phyloP scores from a whole-genome alignment of 1,140 invertebrate genomes.

The Orussus abietinus region DNA sequence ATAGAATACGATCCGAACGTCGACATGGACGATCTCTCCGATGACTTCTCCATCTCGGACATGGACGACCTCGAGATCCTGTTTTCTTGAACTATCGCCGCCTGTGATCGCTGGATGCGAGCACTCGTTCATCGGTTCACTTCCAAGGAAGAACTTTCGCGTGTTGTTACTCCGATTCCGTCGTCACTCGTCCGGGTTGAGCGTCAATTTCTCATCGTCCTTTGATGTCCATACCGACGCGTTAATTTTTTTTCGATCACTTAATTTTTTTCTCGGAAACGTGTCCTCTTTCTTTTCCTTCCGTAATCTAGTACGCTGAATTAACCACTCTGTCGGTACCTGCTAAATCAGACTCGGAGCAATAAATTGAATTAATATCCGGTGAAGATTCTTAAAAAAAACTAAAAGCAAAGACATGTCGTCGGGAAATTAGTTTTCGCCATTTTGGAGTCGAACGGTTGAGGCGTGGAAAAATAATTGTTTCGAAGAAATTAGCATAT shows the following conservation, averaged over 20 bases:
- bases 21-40: constrained; percentile 23
- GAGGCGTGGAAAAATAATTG: too few species aligned
- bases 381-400: too few species aligned
- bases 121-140: not conserved
- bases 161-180: not conserved
- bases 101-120: not conserved
- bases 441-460: too few species aligned
- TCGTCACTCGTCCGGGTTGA: not conserved
- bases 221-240: not conserved
- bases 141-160: not conserved
- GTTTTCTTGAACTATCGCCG: constrained; percentile 23
- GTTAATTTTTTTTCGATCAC: constrained; percentile 1
- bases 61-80: constrained; percentile 35
- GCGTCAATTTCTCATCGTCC: not conserved
- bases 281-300: too few species aligned
- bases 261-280: not conserved
- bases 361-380: too few species aligned
- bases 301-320: too few species aligned
- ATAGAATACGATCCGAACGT: constrained; percentile 31
- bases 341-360: too few species aligned
- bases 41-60: constrained; percentile 34
- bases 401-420: too few species aligned
- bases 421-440: too few species aligned
- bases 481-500: too few species aligned
- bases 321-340: too few species aligned